Evolutionary conservation across 2,888 invertebrate species (phyloP).

Genomic region (Brachylomia viminalis): DNA sequence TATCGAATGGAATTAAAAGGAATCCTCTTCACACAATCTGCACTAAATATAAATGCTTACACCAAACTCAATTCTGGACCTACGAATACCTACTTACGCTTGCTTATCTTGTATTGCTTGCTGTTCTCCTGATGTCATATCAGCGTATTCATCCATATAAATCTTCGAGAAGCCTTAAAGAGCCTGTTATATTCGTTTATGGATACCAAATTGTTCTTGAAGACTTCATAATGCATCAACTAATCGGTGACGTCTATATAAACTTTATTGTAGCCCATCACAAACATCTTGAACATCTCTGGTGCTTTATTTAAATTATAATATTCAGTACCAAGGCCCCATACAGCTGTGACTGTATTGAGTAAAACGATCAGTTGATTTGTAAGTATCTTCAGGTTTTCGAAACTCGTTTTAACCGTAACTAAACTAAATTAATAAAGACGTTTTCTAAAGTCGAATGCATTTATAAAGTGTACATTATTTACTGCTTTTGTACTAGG

Average conservation of each 20-base stretch:
- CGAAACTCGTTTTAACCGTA: background rate
- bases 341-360: background rate
- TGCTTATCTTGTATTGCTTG: background rate
- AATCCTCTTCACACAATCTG: background rate
- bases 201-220: constrained; percentile 23
- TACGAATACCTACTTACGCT: constrained; percentile 17
- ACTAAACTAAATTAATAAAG: constrained; percentile 16
- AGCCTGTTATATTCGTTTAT: constrained; percentile 35
- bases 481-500: constrained; percentile 5
- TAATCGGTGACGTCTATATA: constrained; percentile 26
- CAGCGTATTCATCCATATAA: constrained; percentile 37
- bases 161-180: constrained; percentile 18
- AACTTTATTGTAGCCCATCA: constrained; percentile 17
- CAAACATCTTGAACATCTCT: constrained; percentile 23
- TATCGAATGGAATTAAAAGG: background rate
- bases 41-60: background rate
- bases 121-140: constrained; percentile 13
- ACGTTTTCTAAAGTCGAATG: background rate
- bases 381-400: constrained; percentile 30
- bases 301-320: constrained; percentile 47
- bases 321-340: constrained; percentile 25
- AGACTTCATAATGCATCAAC: constrained; percentile 38
- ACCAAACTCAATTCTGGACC: background rate
- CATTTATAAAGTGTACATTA: constrained; percentile 15
- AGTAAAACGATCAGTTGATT: background rate